Percentiles rank a stretch among this genome's conserved stretches.
Evolutionary conservation across 2,113 vertebrate genomes (phyloP).

Genomic region (Callipepla californica): DNA sequence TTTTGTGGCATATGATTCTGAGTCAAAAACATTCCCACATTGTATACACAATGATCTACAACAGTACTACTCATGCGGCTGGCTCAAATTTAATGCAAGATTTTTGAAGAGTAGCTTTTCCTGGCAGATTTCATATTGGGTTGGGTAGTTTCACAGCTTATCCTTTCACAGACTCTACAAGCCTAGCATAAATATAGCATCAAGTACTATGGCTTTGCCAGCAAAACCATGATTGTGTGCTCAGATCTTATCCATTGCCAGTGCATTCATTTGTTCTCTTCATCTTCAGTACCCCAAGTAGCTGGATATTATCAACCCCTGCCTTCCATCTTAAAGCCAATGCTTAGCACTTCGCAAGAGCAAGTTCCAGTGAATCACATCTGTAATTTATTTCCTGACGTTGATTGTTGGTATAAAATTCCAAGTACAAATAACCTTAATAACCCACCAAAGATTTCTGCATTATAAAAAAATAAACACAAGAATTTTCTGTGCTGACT

Average conservation of each 20-base stretch:
- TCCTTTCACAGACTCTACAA: not conserved
- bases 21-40: not conserved
- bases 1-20: not conserved
- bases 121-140: not conserved
- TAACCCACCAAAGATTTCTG: not conserved
- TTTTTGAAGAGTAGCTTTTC: not conserved
- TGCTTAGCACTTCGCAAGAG: not conserved
- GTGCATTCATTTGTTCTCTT: not conserved
- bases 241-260: not conserved
- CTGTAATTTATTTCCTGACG: not conserved
- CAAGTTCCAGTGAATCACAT: not conserved
- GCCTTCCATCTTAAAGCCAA: not conserved
- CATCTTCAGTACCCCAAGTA: not conserved
- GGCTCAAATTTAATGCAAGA: not conserved
- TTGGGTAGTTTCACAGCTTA: not conserved
- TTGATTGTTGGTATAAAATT: constrained; percentile 11
- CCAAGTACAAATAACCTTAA: not conserved
- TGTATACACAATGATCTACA: not conserved
- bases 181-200: not conserved
- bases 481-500: not conserved
- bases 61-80: not conserved
- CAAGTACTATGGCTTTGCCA: not conserved
- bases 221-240: not conserved
- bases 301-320: not conserved
- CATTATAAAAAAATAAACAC: not conserved